Evolutionary conservation across 1,140 invertebrate species (phyloP).

Genomic region (Hypothenemus hampei): DNA sequence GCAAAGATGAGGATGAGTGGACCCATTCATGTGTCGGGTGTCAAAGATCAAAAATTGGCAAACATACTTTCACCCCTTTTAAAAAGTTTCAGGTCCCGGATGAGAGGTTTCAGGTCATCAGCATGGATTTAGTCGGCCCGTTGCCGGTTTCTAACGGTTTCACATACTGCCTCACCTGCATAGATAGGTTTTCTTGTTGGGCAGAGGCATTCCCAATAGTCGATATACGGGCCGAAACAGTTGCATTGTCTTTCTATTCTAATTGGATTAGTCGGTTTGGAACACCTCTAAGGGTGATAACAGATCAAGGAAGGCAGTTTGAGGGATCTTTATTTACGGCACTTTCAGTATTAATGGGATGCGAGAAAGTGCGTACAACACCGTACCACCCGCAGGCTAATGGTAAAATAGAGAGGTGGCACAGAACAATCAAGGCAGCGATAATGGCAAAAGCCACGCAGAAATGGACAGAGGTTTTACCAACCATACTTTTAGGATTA

Average conservation of each 20-base stretch:
- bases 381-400: constrained; percentile 39
- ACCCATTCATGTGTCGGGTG: neutral
- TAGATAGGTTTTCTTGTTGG: constrained; percentile 2
- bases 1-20: neutral
- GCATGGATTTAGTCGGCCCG: constrained; percentile 6
- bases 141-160: neutral
- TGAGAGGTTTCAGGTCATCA: neutral
- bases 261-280: constrained; percentile 41
- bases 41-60: neutral
- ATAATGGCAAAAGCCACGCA: constrained; percentile 5
- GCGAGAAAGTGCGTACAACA: constrained; percentile 17
- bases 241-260: constrained; percentile 27
- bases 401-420: constrained; percentile 38
- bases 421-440: constrained; percentile 37
- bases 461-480: constrained; percentile 22
- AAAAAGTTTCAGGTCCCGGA: neutral
- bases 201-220: neutral
- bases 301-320: constrained; percentile 36
- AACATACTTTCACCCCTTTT: neutral
- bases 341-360: constrained; percentile 6
- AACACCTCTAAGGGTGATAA: constrained; percentile 28
- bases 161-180: constrained; percentile 1
- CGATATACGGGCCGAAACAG: constrained; percentile 9
- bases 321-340: constrained; percentile 25
- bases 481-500: constrained; percentile 31